Base-by-base conservation (phyloP, 2,113 vertebrate species). In the Dasyornis broadbenti region DNA sequence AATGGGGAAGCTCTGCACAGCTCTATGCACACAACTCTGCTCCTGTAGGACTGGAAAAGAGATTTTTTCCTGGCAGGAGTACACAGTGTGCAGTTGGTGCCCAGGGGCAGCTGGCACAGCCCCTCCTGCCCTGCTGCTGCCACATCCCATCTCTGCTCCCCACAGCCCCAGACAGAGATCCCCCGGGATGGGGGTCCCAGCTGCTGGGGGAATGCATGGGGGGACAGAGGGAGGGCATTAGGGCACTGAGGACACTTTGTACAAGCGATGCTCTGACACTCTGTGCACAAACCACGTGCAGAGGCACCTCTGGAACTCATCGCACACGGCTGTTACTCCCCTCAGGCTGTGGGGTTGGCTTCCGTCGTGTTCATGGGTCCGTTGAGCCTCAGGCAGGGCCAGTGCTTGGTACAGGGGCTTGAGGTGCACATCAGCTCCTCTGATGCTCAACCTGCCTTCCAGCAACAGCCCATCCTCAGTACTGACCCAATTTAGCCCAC, bases 301-400 rank as follows among this genome's bases (percentile, higher is more conserved):
- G 68, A 77, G 44, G 40, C 72, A 7, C 18, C 49, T 81, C 63
- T 63, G 19, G 68, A 52, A 66, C 91, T 60, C 28, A 2, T 39
- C 52, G 39, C 37, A 30, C 4, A 0, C 56, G 7, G 40, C 21
- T 0, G 0, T 52, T 40, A 16, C 15, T 45, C 39, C 76, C 39
- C 5, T 40, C 1, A 1, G 39, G 30, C 14, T 28, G 17, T 1
- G 6, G 66, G 65, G 35, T 56, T 2, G 0, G 30, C 22, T 81
- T 57, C 40, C 6, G 2, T 28, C 0, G 0, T 1, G 0, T 16
- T 37, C 5, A 1, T 0, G 8, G 18, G 18, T 13, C 10, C 37
- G 6, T 1, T 7, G 1, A 28, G 10, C 52, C 31, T 44, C 0
- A 0, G 59, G 45, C 33, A 59, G 81, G 14, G 33, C 6, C 13